phyloP scores from a whole-genome alignment of 35 echinoderm and acorn worm genomes.

The Acanthaster planci region DNA sequence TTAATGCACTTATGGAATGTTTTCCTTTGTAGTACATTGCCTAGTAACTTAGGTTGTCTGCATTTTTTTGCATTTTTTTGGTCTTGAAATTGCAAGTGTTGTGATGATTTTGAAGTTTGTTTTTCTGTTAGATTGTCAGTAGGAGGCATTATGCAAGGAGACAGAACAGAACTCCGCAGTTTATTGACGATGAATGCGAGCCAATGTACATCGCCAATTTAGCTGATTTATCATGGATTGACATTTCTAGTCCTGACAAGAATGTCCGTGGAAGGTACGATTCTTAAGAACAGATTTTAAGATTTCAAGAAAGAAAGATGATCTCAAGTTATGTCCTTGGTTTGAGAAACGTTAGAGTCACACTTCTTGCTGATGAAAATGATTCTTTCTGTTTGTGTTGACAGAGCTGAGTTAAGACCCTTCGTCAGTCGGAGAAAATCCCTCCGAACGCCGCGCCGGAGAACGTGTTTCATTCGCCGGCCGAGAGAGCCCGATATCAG shows the following conservation, averaged over 20 bases:
- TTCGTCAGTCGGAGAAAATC: conserved; percentile 20
- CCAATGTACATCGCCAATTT: conserved; percentile 61
- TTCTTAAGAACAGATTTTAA: neutral
- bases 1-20: too few relatives aligned
- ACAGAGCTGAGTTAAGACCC: conserved; percentile 51
- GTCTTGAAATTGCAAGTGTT: too few relatives aligned
- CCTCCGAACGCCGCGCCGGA: conserved; percentile 19
- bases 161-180: neutral
- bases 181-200: conserved; percentile 73
- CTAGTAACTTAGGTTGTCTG: too few relatives aligned
- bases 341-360: too few relatives aligned
- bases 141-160: conserved; percentile 18
- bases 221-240: conserved; percentile 84
- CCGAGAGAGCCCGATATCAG: neutral
- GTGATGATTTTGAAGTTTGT: too few relatives aligned
- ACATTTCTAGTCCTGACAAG: conserved; percentile 65
- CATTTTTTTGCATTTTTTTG: too few relatives aligned
- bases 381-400: neutral
- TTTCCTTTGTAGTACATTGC: too few relatives aligned
- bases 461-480: conserved; percentile 28
- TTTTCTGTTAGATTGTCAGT: conserved; percentile 9
- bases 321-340: too few relatives aligned
- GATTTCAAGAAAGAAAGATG: too few relatives aligned
- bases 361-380: too few relatives aligned
- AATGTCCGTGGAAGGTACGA: conserved; percentile 64